Evolutionary conservation across 2,888 invertebrate species (phyloP).

Genomic region (Dasypolia templi): DNA sequence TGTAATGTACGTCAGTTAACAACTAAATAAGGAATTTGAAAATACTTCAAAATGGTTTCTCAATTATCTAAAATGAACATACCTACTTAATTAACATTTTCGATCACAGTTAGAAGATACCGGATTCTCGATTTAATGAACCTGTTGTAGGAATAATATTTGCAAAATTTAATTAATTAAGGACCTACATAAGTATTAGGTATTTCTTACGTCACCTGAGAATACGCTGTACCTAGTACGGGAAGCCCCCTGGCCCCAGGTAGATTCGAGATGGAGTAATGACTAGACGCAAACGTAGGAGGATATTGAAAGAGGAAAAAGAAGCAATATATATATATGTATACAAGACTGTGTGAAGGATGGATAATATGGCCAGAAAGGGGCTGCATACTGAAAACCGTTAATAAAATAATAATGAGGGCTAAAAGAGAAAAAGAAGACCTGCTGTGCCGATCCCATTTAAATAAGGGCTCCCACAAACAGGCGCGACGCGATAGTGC

Average conservation of each 20-base stretch:
- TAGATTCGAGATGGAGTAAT: not conserved
- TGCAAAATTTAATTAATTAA: not conserved
- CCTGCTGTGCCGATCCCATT: too few relatives aligned
- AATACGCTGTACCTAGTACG: slow-evolving; percentile 1
- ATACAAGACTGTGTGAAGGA: not conserved
- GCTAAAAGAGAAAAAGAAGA: too few relatives aligned
- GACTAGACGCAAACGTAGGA: not conserved
- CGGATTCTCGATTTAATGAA: slow-evolving; percentile 14
- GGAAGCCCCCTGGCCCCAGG: slow-evolving; percentile 17
- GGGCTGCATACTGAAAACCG: not conserved
- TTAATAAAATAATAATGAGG: too few relatives aligned
- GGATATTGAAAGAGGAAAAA: slow-evolving; percentile 26
- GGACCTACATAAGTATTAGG: not conserved
- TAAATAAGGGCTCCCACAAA: too few relatives aligned
- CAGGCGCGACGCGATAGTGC: too few relatives aligned
- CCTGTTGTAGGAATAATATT: not conserved
- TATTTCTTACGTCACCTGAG: not conserved
- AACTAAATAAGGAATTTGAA: not conserved
- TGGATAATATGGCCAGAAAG: too few relatives aligned
- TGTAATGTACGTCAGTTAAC: not conserved
- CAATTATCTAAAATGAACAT: slow-evolving; percentile 21
- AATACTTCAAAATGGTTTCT: slow-evolving; percentile 9
- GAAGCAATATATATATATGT: not conserved
- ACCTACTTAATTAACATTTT: slow-evolving; percentile 29
- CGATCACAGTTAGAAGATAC: not conserved